phyloP scores from a whole-genome alignment of 2,797 vertebrate genomes.

The Hozukius guyotensis region DNA sequence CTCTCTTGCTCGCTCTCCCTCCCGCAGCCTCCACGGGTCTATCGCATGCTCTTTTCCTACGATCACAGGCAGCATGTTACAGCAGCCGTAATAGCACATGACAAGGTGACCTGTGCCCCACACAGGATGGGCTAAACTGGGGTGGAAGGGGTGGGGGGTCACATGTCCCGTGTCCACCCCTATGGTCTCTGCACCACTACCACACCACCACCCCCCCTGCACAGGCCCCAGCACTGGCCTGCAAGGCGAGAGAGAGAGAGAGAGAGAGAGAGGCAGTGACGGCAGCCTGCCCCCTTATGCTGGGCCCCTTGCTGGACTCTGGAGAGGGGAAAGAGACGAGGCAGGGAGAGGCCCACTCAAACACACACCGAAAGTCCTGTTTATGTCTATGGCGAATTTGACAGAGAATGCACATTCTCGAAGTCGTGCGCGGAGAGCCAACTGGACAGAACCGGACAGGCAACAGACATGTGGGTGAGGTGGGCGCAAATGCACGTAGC shows the following conservation, averaged over 20 bases:
- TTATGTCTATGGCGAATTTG: conserved; percentile 69
- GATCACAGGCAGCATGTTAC: conserved; percentile 75
- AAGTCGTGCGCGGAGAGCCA: conserved; percentile 16
- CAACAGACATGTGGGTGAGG: conserved; percentile 56
- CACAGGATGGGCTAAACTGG: conserved; percentile 79
- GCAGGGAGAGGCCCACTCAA: conserved; percentile 81
- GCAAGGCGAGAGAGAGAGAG: conserved; percentile 65
- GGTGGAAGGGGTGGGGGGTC: conserved; percentile 65
- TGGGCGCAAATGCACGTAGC: conserved; percentile 47
- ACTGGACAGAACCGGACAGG: conserved; percentile 52
- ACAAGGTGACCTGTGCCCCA: conserved; percentile 83
- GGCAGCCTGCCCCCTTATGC: conserved; percentile 78
- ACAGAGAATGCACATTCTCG: conserved; percentile 65
- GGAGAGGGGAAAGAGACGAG: conserved; percentile 81
- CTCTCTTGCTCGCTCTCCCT: conserved; percentile 49
- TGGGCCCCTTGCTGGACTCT: conserved; percentile 84
- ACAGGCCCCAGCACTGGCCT: conserved; percentile 72
- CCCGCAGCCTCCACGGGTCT: conserved; percentile 55
- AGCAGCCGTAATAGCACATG: conserved; percentile 78
- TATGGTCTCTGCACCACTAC: conserved; percentile 67
- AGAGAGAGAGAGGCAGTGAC: conserved; percentile 73
- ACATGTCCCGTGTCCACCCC: conserved; percentile 79
- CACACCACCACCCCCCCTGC: conserved; percentile 27
- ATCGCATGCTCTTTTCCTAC: conserved; percentile 67
- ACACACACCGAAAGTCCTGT: conserved; percentile 72